Evolutionary conservation across 2,113 vertebrate genomes (phyloP), one percentile per base, ranked within the genome.

Genomic region (Prunella fulvescens): DNA sequence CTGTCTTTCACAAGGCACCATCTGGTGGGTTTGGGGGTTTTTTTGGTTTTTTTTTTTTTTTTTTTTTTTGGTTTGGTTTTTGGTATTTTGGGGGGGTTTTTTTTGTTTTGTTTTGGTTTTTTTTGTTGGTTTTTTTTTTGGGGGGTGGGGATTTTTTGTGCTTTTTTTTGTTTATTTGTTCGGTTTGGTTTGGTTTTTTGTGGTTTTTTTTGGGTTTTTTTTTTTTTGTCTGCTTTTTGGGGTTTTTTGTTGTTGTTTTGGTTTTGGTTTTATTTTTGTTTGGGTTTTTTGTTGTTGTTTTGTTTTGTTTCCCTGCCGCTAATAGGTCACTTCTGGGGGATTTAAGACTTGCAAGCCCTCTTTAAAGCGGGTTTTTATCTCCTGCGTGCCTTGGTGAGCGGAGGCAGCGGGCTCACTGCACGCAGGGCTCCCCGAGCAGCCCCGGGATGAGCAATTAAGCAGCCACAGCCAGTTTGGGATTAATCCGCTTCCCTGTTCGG

Each of bases 381-480:
- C 76, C 33, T 5, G 2, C 54, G 14, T 0, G 1, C 44, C 26
- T 72, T 44, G 35, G 18, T 47, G 65, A 74, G 24, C 0, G 0
- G 20, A 71, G 16, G 65, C 77, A 84, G 84, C 29, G 70, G 64
- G 42, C 42, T 83, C 9, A 3, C 42, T 42, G 60, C 51, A 17
- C 1, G 25, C 40, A 2, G 1, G 54, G 15, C 45, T 91, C 58
- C 58, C 24, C 0, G 1, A 74, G 60, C 74, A 95, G 64, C 48
- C 70, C 61, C 0, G 0, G 48, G 37, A 92, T 33, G 19, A 94
- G 35, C 66, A 88, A 86, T 81, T 90, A 85, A 78, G 70, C 58
- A 76, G 65, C 65, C 8, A 0, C 77, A 69, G 0, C 48, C 76
- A 87, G 50, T 80, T 22, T 9, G 2, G 88, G 66, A 92, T 90